Percentiles rank a stretch among this genome's conserved stretches.
phyloP scores from a whole-genome alignment of 1,140 invertebrate genomes.

The Augochlora pura region DNA sequence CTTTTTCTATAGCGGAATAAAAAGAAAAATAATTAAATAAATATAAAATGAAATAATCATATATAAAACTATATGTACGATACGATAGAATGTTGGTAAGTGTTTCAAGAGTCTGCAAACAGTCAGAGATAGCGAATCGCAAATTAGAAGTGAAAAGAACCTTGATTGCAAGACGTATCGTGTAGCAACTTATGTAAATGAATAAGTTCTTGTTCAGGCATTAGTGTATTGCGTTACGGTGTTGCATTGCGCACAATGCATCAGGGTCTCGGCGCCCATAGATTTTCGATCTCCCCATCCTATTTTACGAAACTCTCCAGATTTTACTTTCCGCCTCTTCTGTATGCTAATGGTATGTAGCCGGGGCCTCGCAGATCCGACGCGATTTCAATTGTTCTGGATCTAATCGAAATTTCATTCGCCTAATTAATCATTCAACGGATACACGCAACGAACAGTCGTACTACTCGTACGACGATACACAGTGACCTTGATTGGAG shows the following conservation, averaged over 20 bases:
- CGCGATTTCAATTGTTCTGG: neutral
- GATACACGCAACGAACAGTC: too few relatives aligned
- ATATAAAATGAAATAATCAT: too few relatives aligned
- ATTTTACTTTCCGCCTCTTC: neutral
- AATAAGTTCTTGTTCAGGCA: constrained; percentile 16
- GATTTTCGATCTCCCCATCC: constrained; percentile 13
- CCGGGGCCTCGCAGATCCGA: neutral
- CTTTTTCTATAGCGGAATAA: too few relatives aligned
- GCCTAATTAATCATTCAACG: constrained; percentile 1
- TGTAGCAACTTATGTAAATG: constrained; percentile 23
- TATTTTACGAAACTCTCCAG: constrained; percentile 24
- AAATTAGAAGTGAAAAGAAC: constrained; percentile 10
- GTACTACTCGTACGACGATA: neutral
- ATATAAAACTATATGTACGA: too few relatives aligned
- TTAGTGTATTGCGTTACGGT: constrained; percentile 29
- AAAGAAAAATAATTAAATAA: too few relatives aligned
- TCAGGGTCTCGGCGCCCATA: neutral
- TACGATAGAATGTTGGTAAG: too few relatives aligned
- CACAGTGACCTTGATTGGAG: neutral
- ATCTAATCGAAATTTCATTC: neutral
- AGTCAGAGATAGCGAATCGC: neutral
- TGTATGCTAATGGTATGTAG: constrained; percentile 1
- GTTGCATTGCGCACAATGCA: constrained; percentile 22
- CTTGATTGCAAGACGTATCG: constrained; percentile 12
- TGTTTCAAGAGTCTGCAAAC: too few relatives aligned